Base-by-base conservation (phyloP, 1,140 invertebrate species). In the Diachasma alloeum region DNA sequence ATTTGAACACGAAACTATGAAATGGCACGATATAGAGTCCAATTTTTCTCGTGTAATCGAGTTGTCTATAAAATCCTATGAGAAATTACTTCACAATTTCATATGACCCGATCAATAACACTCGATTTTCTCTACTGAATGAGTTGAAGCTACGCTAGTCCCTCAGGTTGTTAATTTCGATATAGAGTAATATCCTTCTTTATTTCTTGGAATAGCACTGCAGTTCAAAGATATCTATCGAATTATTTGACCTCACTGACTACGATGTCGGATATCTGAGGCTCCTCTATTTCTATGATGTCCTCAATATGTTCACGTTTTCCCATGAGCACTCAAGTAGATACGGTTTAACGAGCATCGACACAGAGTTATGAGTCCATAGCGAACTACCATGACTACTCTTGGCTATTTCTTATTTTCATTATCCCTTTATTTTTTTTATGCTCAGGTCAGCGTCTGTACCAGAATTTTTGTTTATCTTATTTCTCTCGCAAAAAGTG, bases 311-410 rank as follows among this genome's bases (percentile, higher is more conserved):
- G 42, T 71, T 19, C 46, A 53, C 42, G 4, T 72, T 26, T 68
- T 66, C 31, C 15, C 31, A 36, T 68, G 67, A 68, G 42, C 39
- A 46, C 11, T 24, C 24, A 48, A 74, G 63, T 68, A 75, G 74
- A 69, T 69, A 56, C 66, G 36, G 69, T 75, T 75, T 75, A 75
- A 75, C 67, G 63, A 75, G 66, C 26, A 69, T 70, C 39, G 67
- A 44, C 39, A 26, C 31, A 8, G 22, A 22, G 22, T 70, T 75
- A 75, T 46, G 74, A 70, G 44, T 44, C 42, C 11, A 39, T 48
- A 67, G 26, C 46, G 39, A 39, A 22, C 4, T n/a, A 48, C 46
- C 48, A 56, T 26, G 8, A 72, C 15, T 72, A 72, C 48, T 39
- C 22, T 24, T 37, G 6, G 15, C 15, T 15, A 42, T 70, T 44